Percentiles rank a stretch among this genome's conserved stretches.
Evolutionary conservation across 2,797 vertebrate species (phyloP).

Genomic region (Xenopus petersii): DNA sequence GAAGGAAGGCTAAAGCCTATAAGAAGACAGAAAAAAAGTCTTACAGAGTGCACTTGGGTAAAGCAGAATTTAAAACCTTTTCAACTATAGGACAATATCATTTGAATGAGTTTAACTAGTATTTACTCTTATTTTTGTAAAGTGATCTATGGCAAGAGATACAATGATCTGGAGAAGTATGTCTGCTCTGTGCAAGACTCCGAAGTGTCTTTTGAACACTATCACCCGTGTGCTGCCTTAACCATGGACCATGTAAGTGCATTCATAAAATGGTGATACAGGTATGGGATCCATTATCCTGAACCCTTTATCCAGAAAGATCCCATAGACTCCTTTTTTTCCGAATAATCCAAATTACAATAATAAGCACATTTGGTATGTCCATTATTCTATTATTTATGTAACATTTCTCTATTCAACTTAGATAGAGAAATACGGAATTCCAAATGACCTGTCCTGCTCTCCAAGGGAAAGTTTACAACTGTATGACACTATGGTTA

Average conservation of each 20-base stretch:
- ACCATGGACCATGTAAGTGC: slow-evolving; percentile 60
- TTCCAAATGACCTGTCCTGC: slow-evolving; percentile 57
- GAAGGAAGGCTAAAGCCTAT: slow-evolving; percentile 19
- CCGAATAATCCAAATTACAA: no score
- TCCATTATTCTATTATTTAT: no score
- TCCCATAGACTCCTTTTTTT: no score
- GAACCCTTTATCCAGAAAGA: no score
- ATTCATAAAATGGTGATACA: background rate
- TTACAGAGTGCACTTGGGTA: slow-evolving; percentile 57
- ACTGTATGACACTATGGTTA: slow-evolving; percentile 58
- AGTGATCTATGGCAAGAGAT: slow-evolving; percentile 60
- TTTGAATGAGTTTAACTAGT: no score
- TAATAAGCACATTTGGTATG: no score
- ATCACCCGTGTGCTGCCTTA: slow-evolving; percentile 59
- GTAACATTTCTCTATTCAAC: background rate
- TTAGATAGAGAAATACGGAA: slow-evolving; percentile 59
- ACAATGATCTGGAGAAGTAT: slow-evolving; percentile 63
- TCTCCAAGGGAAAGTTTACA: slow-evolving; percentile 59
- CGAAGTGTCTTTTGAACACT: slow-evolving; percentile 53
- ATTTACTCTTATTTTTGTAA: no score
- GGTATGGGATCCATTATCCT: no score
- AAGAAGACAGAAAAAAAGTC: slow-evolving; percentile 37
- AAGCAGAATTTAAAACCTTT: background rate
- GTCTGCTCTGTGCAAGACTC: slow-evolving; percentile 47
- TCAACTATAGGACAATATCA: no score